A percentile compares a stretch with the other conserved stretches of the same genome.
phyloP scores from a whole-genome alignment of 1,140 invertebrate genomes.

The Leucophenga varia region DNA sequence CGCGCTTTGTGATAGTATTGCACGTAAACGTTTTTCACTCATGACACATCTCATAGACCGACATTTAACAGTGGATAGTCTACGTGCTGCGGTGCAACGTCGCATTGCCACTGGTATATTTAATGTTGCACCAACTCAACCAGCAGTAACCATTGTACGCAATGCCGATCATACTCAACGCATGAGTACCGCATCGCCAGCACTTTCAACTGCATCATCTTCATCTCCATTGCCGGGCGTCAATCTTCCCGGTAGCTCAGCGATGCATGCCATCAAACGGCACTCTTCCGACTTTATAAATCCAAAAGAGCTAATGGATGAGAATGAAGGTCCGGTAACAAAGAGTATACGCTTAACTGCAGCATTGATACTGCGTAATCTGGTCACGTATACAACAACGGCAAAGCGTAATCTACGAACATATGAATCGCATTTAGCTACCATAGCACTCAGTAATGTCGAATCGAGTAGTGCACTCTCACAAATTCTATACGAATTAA shows the following conservation, averaged over 20 bases:
- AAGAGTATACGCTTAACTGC: constrained; percentile 96
- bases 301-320: constrained; percentile 86
- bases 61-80: constrained; percentile 78
- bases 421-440: constrained; percentile 85
- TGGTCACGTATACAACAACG: constrained; percentile 87
- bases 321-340: constrained; percentile 95
- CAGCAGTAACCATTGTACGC: constrained; percentile 37
- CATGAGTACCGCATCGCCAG: constrained; percentile 41
- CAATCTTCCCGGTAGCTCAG: constrained; percentile 61
- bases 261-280: constrained; percentile 86
- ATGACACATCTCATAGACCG: constrained; percentile 91
- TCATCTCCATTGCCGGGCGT: background rate
- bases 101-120: constrained; percentile 58
- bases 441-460: constrained; percentile 88
- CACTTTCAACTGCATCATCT: constrained; percentile 18
- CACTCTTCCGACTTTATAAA: constrained; percentile 86
- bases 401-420: constrained; percentile 84
- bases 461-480: constrained; percentile 91
- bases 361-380: constrained; percentile 91
- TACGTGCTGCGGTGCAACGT: constrained; percentile 63
- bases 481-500: constrained; percentile 89
- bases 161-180: constrained; percentile 33
- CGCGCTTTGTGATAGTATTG: constrained; percentile 78
- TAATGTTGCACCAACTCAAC: constrained; percentile 25
- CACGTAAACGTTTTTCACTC: constrained; percentile 80